Base-by-base conservation (phyloP, 2,888 invertebrate genomes). In the Encarsia formosa region DNA sequence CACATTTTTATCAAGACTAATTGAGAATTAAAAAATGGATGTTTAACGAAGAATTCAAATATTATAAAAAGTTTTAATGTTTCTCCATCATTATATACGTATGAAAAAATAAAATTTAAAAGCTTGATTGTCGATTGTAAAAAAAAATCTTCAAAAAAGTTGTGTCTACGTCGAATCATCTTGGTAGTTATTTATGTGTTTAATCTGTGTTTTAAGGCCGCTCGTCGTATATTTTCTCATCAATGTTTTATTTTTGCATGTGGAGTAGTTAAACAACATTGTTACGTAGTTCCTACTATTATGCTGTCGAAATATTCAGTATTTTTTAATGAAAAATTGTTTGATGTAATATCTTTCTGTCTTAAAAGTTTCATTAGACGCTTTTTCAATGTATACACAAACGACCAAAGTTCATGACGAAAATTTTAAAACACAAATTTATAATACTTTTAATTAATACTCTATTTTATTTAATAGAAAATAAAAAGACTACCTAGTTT, bases 101-200 rank as follows among this genome's bases (percentile, higher is more conserved):
- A n/a, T n/a, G n/a, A n/a, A n/a, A n/a, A n/a, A n/a, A n/a, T n/a
- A n/a, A n/a, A n/a, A n/a, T n/a, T n/a, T n/a, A n/a, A n/a, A n/a
- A n/a, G n/a, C n/a, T n/a, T n/a, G n/a, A n/a, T n/a, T n/a, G 43
- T 50, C 52, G 46, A 46, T 34, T 54, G 22, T 51, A 40, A 22
- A 54, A 46, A 53, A 55, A 55, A 46, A 37, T 22, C 41, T 50
- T 34, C 20, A 19, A 26, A 34, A 32, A 39, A 35, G 41, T 35
- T 20, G 11, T 47, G 38, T 47, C 37, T 38, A 54, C 38, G 20
- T 54, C 26, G 11, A 43, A n/a, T 49, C 45, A 45, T 16, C 35
- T 45, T 49, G 15, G 40, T 53, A 24, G 48, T 44, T 16, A 29
- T 48, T 1, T 20, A 9, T 50, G 38, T 41, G 23, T 46, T 15